Evolutionary conservation across 2,888 invertebrate genomes (phyloP).

Genomic region (Metacarcinus magister): DNA sequence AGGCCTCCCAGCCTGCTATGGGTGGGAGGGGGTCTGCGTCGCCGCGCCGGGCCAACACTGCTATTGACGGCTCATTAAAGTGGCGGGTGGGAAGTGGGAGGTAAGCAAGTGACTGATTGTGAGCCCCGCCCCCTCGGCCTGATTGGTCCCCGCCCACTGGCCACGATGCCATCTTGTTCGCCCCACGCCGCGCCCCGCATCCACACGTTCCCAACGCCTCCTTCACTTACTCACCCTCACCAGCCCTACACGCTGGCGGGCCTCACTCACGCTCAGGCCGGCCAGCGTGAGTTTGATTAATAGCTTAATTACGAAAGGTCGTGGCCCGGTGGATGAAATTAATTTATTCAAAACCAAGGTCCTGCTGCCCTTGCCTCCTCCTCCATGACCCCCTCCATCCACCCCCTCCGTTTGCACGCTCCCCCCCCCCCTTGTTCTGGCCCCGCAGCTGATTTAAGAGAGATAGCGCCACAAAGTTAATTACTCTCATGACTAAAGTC

Average conservation of each 20-base stretch:
- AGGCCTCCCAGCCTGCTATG: not conserved
- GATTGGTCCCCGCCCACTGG: conserved; percentile 77
- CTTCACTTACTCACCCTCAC: not conserved
- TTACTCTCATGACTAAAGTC: conserved; percentile 74
- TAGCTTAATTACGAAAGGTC: conserved; percentile 64
- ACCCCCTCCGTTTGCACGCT: not conserved
- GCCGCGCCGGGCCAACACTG: not conserved
- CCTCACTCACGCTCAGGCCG: conserved; percentile 15
- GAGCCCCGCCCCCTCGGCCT: conserved; percentile 75
- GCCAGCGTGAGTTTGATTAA: conserved; percentile 54
- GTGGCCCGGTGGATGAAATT: conserved; percentile 53
- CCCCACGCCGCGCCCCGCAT: conserved; percentile 14
- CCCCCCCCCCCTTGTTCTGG: not conserved
- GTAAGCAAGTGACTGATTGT: conserved; percentile 79
- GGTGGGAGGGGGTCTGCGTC: conserved; percentile 21
- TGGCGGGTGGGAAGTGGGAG: conserved; percentile 63
- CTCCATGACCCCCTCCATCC: not conserved
- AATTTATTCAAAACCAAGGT: conserved; percentile 56
- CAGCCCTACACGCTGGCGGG: not conserved
- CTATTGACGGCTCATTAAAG: conserved; percentile 68
- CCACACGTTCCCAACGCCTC: conserved; percentile 13
- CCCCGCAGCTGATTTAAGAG: conserved; percentile 63
- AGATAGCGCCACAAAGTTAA: conserved; percentile 75
- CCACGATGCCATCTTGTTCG: conserved; percentile 79
- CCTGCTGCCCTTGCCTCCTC: not conserved